Evolutionary conservation across 2,797 vertebrate species (phyloP), one percentile per base, ranked within the genome.

Genomic region (Tarsius wallacei): DNA sequence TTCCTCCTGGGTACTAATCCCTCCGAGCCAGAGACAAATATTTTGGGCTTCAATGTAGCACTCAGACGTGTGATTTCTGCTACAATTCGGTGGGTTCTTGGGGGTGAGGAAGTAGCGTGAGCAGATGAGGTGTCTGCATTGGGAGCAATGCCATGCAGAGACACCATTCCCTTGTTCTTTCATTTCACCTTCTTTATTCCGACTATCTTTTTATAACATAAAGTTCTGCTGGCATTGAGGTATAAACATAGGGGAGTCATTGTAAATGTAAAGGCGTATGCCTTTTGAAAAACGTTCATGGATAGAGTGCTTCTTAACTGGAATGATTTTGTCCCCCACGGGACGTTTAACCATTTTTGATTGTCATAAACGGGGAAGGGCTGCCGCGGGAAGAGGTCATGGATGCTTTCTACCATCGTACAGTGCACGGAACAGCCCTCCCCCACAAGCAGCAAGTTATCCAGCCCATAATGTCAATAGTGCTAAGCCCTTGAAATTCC

Each of bases 171-270:
- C 42, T 42, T 42, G 42, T 42, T 49, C 55, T 71, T 93, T 55
- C 28, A 63, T 84, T 95, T 22, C 97, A 94, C 14, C 1, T 28
- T 53, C 77, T 70, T 91, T 97, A 96, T 94, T 77, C 63, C 6
- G 90, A 88, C 21, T 42, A 10, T 49, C 12, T 68, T 96, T 96
- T 97, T 77, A 96, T 24, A 81, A 21, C 53, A 91, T 1, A 80
- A 28, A 88, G 87, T 92, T 97, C 74, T 36, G 15, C 5, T 24
- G 14, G 88, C 11, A 86, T 92, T 97, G 16, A 91, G 88, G 71
- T 73, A 0, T 42, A 68, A 82, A 11, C 1, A 47, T 87, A 74
- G 84, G 71, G n/a, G 24, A 22, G 19, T 95, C 28, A 80, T 66
- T 78, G 77, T 19, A 78, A 89, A 97, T 87, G 66, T 42, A 84